Base-by-base conservation (phyloP, 1,140 invertebrate genomes). In the Nymphalis io region DNA sequence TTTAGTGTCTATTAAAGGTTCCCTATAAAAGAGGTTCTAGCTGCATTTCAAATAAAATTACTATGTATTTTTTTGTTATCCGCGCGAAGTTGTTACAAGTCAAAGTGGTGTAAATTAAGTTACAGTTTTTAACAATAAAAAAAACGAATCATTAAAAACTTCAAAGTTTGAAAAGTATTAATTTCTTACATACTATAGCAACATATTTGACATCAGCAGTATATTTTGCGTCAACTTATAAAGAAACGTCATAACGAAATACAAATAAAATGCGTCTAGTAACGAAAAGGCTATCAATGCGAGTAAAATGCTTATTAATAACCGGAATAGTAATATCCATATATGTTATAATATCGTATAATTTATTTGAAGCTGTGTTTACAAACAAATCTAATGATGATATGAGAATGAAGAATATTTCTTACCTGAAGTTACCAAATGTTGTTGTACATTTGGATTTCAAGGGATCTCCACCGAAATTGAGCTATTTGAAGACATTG, bases 401-500 rank as follows among this genome's bases (percentile, higher is more conserved):
- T 51, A 15, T 18, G 42, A 13, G 48, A 16, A 23, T 21, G 68
- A 66, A 48, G n/a, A 38, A 44, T 70, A 51, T 62, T 55, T 59
- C 38, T 65, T 27, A 27, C 55, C 23, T 48, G 11, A 73, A 65
- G 38, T 51, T 86, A 48, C 57, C 71, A 2, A 78, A 91, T 59
- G 89, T 90, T 1, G 69, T 95, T 10, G 94, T 98, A 0, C 98
- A 98, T 88, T 88, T 99, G 1, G 98, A 98, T 92, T 91, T 98
- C 2, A 98, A 99, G 89, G 98, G 98, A 15, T 97, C 96, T 0
- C 96, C 98, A 2, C 96, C 96, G 0, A 95, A 94, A 73, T 78
- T 97, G 0, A 81, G 83, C 0, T 92, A 91, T 85, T 94, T 97
- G 40, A 94, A 94, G 77, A 93, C 95, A 60, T 72, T 98, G 0